A percentile compares a stretch with the other conserved stretches of the same genome.
phyloP scores from a whole-genome alignment of 2,888 invertebrate species.

The Geophilus truncorum region DNA sequence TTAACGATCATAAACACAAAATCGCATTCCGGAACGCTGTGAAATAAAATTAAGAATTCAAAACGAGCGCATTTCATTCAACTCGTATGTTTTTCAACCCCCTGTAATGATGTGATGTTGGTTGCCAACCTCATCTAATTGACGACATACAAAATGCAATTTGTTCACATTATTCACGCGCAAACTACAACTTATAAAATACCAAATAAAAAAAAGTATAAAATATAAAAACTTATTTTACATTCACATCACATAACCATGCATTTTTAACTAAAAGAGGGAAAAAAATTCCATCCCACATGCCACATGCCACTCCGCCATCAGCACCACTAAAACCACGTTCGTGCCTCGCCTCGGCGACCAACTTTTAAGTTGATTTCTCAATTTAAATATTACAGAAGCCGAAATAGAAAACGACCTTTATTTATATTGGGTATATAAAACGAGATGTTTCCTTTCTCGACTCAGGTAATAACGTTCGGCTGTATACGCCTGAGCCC shows the following conservation, averaged over 20 bases:
- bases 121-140: conserved; percentile 16
- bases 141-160: conserved; percentile 17
- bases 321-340: no score
- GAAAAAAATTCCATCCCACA: no score
- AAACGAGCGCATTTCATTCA: conserved; percentile 12
- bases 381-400: not conserved
- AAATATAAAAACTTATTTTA: not conserved
- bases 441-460: not conserved
- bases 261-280: not conserved
- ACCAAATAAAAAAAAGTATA: not conserved
- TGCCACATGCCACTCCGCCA: no score
- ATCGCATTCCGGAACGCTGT: conserved; percentile 5
- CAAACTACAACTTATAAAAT: conserved; percentile 9
- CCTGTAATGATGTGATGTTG: conserved; percentile 16
- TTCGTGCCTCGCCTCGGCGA: no score
- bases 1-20: conserved; percentile 8
- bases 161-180: conserved; percentile 6
- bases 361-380: not conserved
- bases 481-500: not conserved
- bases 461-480: not conserved
- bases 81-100: conserved; percentile 16
- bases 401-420: not conserved
- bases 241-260: not conserved
- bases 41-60: conserved; percentile 14
- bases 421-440: conserved; percentile 6